Conservation (phyloP, 1,140 invertebrate species). For the Halesus radiatus region DNA sequence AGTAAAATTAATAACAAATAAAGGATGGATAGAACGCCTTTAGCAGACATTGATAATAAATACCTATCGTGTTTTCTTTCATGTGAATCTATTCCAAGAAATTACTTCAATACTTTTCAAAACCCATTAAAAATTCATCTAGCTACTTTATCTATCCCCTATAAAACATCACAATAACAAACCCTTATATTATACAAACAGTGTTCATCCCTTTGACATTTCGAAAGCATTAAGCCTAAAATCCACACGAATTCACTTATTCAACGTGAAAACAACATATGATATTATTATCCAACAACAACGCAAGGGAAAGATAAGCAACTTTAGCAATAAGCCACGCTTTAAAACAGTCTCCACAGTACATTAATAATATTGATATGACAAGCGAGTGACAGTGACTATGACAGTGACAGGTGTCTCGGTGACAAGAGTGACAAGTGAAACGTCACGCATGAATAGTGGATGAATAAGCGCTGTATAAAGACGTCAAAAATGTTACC, state of each 20-base stretch:
- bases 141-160: not conserved
- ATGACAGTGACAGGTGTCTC: not conserved
- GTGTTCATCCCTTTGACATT: conserved; percentile 17
- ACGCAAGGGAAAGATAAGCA: not conserved
- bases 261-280: not conserved
- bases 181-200: not conserved
- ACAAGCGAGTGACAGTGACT: conserved; percentile 9
- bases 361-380: conserved; percentile 21
- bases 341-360: conserved; percentile 21
- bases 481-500: conserved; percentile 43
- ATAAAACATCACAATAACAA: not conserved
- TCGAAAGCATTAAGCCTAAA: not conserved
- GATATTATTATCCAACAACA: not conserved
- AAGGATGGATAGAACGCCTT: no score
- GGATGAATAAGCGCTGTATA: conserved; percentile 21
- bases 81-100: no score
- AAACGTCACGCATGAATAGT: conserved; percentile 34
- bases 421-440: conserved; percentile 24
- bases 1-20: no score
- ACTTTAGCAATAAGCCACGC: not conserved
- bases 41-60: no score
- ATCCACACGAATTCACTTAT: not conserved
- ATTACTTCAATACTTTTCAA: no score
- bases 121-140: no score
- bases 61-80: no score